phyloP scores from a whole-genome alignment of 2,113 vertebrate species.

The Podocnemis expansa region DNA sequence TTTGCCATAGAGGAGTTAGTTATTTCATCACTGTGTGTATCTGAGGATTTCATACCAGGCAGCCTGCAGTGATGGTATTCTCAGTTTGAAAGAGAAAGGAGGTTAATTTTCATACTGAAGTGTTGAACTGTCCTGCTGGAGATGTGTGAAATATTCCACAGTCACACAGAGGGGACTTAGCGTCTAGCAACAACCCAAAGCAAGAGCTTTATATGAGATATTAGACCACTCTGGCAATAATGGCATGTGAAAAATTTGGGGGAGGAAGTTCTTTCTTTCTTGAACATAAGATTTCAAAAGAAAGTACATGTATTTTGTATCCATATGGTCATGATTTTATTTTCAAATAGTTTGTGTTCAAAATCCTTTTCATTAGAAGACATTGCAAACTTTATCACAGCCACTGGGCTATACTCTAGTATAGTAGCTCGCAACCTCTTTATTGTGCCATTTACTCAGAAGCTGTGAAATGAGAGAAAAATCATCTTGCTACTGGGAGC shows the following conservation, averaged over 20 bases:
- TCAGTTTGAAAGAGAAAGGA: constrained; percentile 41
- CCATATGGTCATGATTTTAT: constrained; percentile 31
- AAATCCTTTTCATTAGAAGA: constrained; percentile 44
- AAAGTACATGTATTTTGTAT: constrained; percentile 11
- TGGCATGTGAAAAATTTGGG: background rate
- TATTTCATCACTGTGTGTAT: constrained; percentile 46
- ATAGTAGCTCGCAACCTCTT: background rate
- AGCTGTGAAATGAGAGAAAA: background rate
- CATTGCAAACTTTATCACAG: background rate
- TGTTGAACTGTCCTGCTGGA: constrained; percentile 31
- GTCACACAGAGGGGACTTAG: background rate
- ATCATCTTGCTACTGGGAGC: background rate
- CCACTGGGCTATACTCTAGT: constrained; percentile 40
- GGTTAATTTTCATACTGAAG: constrained; percentile 58
- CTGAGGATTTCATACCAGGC: constrained; percentile 46
- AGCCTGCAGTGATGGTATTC: constrained; percentile 37
- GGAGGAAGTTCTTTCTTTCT: background rate
- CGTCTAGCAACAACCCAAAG: background rate
- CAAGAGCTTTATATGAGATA: background rate
- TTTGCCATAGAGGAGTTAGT: constrained; percentile 31
- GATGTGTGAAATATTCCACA: constrained; percentile 14
- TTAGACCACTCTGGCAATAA: constrained; percentile 19
- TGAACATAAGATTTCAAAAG: background rate
- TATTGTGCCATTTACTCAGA: background rate
- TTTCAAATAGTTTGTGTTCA: constrained; percentile 50